A percentile compares a stretch with the other conserved stretches of the same genome.
phyloP scores from a whole-genome alignment of 2,797 vertebrate genomes.

The Betta splendens region DNA sequence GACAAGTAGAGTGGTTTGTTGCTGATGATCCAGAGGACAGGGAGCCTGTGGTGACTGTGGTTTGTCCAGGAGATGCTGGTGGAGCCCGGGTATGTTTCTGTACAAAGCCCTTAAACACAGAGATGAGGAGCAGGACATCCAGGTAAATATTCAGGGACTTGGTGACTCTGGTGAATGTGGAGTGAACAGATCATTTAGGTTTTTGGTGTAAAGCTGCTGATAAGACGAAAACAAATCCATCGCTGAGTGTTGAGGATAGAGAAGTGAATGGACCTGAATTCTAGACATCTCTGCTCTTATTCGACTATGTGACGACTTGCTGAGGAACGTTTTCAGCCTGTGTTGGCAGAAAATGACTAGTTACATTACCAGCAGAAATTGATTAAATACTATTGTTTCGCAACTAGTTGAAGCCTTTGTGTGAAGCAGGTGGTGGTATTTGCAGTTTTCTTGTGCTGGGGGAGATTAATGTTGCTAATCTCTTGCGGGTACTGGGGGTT shows the following conservation, averaged over 20 bases:
- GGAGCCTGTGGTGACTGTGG: constrained; percentile 63
- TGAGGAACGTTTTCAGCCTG: background rate
- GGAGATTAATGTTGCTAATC: constrained; percentile 72
- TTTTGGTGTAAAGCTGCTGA: background rate
- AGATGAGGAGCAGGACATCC: constrained; percentile 79
- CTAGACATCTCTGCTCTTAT: background rate
- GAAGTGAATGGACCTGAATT: background rate
- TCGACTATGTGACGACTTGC: too few relatives aligned
- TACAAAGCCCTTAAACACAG: constrained; percentile 83
- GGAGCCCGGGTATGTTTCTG: constrained; percentile 79
- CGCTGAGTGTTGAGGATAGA: background rate
- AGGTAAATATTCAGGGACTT: constrained; percentile 68
- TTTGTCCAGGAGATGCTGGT: constrained; percentile 77
- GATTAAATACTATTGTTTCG: constrained; percentile 24
- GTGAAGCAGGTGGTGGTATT: constrained; percentile 41
- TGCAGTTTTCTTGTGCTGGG: constrained; percentile 54
- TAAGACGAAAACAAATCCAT: background rate
- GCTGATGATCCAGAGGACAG: constrained; percentile 45
- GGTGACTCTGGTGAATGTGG: constrained; percentile 27
- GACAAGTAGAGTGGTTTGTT: constrained; percentile 23
- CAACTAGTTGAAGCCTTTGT: constrained; percentile 42
- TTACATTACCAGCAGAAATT: background rate
- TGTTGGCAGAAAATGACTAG: background rate
- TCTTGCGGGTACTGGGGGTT: constrained; percentile 33
- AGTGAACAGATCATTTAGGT: constrained; percentile 22